Evolutionary conservation across 2,888 invertebrate genomes (phyloP).

Genomic region (Dynastes tityus): DNA sequence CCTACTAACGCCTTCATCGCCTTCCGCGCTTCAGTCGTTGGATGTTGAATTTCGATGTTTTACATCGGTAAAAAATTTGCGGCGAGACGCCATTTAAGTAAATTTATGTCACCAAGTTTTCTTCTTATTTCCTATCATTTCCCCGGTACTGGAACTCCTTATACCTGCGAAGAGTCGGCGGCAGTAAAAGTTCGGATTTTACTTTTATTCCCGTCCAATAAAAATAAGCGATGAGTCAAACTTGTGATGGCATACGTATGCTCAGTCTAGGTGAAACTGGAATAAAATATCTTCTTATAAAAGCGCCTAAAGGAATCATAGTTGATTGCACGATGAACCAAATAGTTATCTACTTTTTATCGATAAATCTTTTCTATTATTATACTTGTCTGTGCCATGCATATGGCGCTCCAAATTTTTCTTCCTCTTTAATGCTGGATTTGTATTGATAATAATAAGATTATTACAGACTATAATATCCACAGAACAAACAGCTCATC

Average conservation of each 20-base stretch:
- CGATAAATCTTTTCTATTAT: not conserved
- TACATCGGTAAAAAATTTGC: conserved; percentile 36
- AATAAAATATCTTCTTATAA: not conserved
- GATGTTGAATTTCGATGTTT: conserved; percentile 26
- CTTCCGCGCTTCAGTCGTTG: not conserved
- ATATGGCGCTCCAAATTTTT: no score
- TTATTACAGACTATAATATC: no score
- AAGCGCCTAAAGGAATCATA: not conserved
- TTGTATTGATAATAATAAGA: no score
- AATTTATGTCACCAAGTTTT: conserved; percentile 32
- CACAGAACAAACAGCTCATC: no score
- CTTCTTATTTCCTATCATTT: conserved; percentile 9
- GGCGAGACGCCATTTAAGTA: conserved; percentile 14
- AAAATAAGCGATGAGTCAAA: conserved; percentile 23
- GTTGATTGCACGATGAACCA: not conserved
- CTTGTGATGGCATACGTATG: conserved; percentile 5
- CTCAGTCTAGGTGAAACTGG: not conserved
- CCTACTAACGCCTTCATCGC: not conserved
- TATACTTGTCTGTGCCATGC: not conserved
- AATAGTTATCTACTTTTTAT: not conserved
- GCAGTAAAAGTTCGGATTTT: conserved; percentile 21
- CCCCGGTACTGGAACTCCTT: not conserved
- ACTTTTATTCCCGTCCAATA: not conserved
- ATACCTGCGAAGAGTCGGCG: not conserved
- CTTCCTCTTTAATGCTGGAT: no score